Conservation (phyloP, 2,113 vertebrate genomes). For the Strix aluco region DNA sequence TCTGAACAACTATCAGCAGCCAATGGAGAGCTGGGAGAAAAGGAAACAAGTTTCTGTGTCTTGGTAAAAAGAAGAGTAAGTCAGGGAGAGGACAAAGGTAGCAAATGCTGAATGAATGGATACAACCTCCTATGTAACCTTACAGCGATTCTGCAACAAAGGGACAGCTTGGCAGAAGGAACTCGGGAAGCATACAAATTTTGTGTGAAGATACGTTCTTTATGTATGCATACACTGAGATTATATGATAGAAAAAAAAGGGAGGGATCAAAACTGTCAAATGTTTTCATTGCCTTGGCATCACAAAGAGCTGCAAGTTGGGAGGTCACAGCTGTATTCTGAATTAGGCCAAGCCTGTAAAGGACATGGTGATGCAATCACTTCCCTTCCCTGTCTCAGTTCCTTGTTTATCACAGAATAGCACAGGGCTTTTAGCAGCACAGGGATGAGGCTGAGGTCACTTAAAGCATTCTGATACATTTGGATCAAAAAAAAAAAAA, state of each 20-base stretch:
- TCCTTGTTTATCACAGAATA: not conserved
- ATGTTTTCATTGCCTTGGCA: not conserved
- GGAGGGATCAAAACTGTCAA: not conserved
- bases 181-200: fast-evolving
- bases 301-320: not conserved
- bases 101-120: not conserved
- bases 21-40: not conserved
- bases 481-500: no score
- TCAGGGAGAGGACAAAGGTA: not conserved
- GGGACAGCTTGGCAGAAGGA: no score
- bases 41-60: not conserved
- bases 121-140: fast-evolving
- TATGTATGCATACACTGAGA: fast-evolving
- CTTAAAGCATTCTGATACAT: not conserved
- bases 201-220: no score
- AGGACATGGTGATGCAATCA: not conserved
- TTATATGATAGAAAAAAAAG: no score
- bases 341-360: not conserved
- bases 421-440: not conserved
- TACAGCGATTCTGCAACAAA: fast-evolving
- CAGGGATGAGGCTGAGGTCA: not conserved
- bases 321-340: not conserved
- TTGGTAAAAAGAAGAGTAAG: not conserved
- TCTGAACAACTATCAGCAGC: not conserved
- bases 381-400: not conserved